These are phyloP conservation scores for Malurus cyaneus DNA, from an alignment of 2,113 vertebrate genomes.

Conservation along the genomic window DNA sequence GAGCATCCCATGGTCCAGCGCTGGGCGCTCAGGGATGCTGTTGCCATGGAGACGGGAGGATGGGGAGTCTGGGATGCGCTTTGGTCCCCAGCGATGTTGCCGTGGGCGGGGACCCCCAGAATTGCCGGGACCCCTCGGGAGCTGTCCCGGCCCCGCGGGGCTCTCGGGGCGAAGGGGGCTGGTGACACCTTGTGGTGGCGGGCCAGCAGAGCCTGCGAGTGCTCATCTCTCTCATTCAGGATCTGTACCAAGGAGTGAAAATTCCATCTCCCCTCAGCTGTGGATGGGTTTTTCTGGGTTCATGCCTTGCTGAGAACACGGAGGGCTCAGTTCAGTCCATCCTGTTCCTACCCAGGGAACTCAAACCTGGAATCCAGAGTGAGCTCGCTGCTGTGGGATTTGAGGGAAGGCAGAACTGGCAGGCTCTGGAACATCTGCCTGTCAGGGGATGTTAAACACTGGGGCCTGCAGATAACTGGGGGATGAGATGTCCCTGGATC, in stretches of 20 bases:
- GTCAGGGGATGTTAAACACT: fast-evolving
- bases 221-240: too few relatives aligned
- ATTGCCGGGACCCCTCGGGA: not conserved
- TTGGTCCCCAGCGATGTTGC: fast-evolving
- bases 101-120: not conserved
- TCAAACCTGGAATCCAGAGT: fast-evolving
- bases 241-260: not conserved
- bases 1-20: not conserved
- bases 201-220: not conserved
- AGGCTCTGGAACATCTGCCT: not conserved
- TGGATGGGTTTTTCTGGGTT: fast-evolving
- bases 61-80: fast-evolving
- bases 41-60: not conserved
- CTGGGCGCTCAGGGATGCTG: fast-evolving
- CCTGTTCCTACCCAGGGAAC: not conserved
- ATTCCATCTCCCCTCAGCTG: fast-evolving
- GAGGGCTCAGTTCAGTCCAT: fast-evolving
- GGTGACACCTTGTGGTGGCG: slow-evolving; percentile 41
- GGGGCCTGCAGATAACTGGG: not conserved
- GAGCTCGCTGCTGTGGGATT: fast-evolving
- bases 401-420: fast-evolving
- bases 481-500: too few relatives aligned
- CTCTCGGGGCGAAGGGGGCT: not conserved
- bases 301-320: fast-evolving
- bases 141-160: not conserved